Evolutionary conservation across 2,113 vertebrate genomes (phyloP).

Genomic region (Callorhinus ursinus): DNA sequence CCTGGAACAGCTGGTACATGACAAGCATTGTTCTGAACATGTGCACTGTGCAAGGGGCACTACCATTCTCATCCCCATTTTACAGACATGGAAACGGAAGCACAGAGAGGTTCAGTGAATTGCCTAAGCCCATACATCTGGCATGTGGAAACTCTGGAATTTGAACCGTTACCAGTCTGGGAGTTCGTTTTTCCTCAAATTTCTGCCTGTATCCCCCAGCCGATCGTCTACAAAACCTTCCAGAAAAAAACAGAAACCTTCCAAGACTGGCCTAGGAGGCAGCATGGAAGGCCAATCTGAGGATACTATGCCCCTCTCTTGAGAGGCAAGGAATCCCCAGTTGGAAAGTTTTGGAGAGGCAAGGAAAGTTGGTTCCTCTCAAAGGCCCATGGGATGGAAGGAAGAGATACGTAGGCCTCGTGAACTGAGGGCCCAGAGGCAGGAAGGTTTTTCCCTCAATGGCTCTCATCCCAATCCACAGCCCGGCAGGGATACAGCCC

Average conservation of each 20-base stretch:
- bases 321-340: neutral
- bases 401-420: neutral
- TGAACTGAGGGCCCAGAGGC: neutral
- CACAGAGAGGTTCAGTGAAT: neutral
- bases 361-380: neutral
- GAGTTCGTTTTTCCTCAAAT: neutral
- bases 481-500: neutral
- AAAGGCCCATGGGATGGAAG: neutral
- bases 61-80: neutral
- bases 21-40: neutral
- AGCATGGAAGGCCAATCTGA: neutral
- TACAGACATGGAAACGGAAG: neutral
- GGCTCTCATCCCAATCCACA: neutral
- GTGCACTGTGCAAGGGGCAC: fast-evolving
- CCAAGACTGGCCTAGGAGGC: neutral
- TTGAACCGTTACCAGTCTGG: neutral
- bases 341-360: neutral
- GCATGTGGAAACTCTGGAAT: neutral
- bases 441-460: neutral
- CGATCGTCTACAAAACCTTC: neutral
- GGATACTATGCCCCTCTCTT: fast-evolving
- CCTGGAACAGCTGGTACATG: neutral
- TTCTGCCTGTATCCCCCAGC: fast-evolving
- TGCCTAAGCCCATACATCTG: neutral
- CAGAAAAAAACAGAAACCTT: neutral